phyloP scores from a whole-genome alignment of 2,888 invertebrate species.

The Drosophila pseudotakahashii region DNA sequence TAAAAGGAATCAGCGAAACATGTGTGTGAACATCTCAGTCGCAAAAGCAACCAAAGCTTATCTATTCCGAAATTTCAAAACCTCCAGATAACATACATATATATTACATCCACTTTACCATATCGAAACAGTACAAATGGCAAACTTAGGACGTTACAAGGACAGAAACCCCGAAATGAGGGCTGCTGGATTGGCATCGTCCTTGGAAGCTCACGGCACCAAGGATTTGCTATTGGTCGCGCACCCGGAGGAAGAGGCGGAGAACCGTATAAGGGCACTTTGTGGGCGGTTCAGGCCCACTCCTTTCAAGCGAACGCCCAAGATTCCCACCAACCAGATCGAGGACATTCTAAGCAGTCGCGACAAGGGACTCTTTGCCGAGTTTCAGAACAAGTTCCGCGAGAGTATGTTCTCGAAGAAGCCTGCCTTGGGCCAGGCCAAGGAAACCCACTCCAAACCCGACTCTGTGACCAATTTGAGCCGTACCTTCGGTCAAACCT shows the following conservation, averaged over 20 bases:
- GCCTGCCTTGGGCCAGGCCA: conserved; percentile 59
- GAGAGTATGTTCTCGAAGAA: neutral
- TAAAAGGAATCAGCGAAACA: too few relatives aligned
- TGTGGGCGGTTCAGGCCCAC: conserved; percentile 2
- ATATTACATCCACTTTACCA: neutral
- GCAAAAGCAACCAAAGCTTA: neutral
- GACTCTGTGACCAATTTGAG: conserved; percentile 72
- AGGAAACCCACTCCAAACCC: conserved; percentile 71
- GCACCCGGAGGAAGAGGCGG: conserved; percentile 6
- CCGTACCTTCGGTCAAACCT: conserved; percentile 63
- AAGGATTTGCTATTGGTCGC: conserved; percentile 2
- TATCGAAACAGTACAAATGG: conserved; percentile 4
- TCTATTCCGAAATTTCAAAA: neutral
- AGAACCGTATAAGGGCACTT: conserved; percentile 5
- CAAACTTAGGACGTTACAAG: conserved; percentile 10
- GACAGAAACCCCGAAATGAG: conserved; percentile 16
- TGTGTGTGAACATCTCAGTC: too few relatives aligned
- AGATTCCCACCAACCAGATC: neutral
- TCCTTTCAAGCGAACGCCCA: conserved; percentile 10
- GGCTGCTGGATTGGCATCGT: neutral
- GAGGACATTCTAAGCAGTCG: neutral
- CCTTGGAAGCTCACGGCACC: neutral
- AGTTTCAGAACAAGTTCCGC: conserved; percentile 4
- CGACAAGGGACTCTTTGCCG: neutral
- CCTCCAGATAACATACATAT: neutral